Percentiles rank a stretch among this genome's conserved stretches.
phyloP scores from a whole-genome alignment of 2,797 vertebrate species.

The Coregonus ussuriensis region DNA sequence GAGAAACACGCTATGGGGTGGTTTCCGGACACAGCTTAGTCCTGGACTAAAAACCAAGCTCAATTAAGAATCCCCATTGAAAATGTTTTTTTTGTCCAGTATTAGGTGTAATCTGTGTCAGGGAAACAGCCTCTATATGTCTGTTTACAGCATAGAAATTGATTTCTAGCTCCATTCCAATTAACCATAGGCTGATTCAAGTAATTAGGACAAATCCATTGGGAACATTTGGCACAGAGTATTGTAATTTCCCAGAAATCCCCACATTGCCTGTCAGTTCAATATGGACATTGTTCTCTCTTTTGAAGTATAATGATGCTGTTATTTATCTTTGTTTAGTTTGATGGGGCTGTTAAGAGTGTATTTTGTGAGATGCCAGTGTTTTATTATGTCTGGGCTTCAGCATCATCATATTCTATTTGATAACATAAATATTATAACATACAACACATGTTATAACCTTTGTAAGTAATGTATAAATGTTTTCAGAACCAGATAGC shows the following conservation, averaged over 20 bases:
- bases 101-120: too few species aligned
- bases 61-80: too few species aligned
- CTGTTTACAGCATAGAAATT: neutral
- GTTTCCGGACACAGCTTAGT: too few species aligned
- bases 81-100: too few species aligned
- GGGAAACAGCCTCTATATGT: neutral
- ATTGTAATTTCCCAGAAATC: neutral
- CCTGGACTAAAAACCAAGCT: too few species aligned
- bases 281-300: neutral
- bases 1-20: neutral
- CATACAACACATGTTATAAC: neutral
- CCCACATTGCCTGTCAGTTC: constrained; percentile 1
- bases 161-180: neutral
- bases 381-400: neutral
- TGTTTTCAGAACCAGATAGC: neutral
- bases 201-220: constrained; percentile 17
- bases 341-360: neutral
- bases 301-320: neutral
- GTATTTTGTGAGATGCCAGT: neutral
- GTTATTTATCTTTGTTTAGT: neutral
- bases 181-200: constrained; percentile 5
- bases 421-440: neutral
- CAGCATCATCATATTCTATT: neutral
- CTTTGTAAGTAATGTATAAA: neutral
- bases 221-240: constrained; percentile 1